Evolutionary conservation across 2,113 vertebrate species (phyloP).

Genomic region (Zosterops borbonicus): DNA sequence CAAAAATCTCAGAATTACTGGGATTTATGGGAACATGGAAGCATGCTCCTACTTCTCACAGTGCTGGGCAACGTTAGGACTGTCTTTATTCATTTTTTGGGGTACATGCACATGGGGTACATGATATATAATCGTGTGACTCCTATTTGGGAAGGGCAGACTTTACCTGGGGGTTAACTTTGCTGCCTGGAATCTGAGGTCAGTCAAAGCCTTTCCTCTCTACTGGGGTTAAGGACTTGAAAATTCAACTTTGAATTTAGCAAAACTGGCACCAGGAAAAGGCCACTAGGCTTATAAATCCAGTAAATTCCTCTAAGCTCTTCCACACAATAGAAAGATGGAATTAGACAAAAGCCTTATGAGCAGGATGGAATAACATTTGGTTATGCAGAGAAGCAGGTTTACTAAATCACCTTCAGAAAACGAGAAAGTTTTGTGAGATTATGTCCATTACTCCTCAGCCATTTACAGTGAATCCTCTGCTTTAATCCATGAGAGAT

Average conservation of each 20-base stretch:
- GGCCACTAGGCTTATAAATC: not conserved
- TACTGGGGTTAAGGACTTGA: not conserved
- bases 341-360: not conserved
- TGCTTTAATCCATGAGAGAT: not conserved
- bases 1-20: not conserved
- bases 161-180: not conserved
- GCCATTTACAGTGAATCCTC: not conserved
- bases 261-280: not conserved
- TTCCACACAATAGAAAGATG: not conserved
- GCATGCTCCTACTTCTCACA: not conserved
- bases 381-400: not conserved
- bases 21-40: not conserved
- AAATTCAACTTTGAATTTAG: not conserved
- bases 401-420: not conserved
- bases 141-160: not conserved
- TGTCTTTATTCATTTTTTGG: not conserved
- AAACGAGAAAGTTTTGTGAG: not conserved
- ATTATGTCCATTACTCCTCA: not conserved
- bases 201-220: not conserved
- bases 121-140: not conserved
- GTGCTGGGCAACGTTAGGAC: too few relatives aligned
- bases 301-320: not conserved
- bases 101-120: too few relatives aligned
- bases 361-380: not conserved
- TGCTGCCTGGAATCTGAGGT: not conserved